These are phyloP conservation scores for Mylabris sibirica DNA, from an alignment of 2,888 invertebrate species.

Conservation along the genomic window DNA sequence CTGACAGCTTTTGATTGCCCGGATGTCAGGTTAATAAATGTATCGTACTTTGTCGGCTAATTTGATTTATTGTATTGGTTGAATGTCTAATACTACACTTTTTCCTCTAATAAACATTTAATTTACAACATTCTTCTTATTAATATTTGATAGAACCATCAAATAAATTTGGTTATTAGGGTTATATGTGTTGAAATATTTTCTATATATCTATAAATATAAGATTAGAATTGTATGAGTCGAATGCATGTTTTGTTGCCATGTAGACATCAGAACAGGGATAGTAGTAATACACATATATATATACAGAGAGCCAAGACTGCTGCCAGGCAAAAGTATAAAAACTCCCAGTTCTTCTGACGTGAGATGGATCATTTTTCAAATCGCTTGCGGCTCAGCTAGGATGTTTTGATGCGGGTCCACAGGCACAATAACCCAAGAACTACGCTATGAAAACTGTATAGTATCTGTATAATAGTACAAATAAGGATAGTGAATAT, in stretches of 20 bases:
- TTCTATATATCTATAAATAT: not conserved
- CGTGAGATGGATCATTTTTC: conserved; percentile 62
- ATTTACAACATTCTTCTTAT: not conserved
- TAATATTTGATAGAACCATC: not conserved
- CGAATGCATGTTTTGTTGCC: conserved; percentile 29
- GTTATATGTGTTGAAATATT: conserved; percentile 18
- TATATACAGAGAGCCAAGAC: conserved; percentile 35
- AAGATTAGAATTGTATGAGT: conserved; percentile 21
- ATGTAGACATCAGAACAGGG: conserved; percentile 25
- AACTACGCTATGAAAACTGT: conserved; percentile 23
- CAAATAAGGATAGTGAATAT: conserved; percentile 48
- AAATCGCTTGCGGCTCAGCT: conserved; percentile 59
- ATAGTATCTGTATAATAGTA: conserved; percentile 30
- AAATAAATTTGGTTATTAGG: not conserved
- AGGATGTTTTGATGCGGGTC: conserved; percentile 60
- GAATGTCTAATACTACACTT: conserved; percentile 17
- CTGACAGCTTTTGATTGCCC: conserved; percentile 31
- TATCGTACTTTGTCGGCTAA: conserved; percentile 31
- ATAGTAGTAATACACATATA: conserved; percentile 20
- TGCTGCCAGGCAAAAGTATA: conserved; percentile 47
- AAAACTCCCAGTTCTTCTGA: conserved; percentile 52
- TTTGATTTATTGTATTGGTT: conserved; percentile 34
- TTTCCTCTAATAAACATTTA: not conserved
- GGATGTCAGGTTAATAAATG: conserved; percentile 29
- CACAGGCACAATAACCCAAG: conserved; percentile 48